phyloP scores from a whole-genome alignment of 2,888 invertebrate genomes.

The Tupiocoris notatus region DNA sequence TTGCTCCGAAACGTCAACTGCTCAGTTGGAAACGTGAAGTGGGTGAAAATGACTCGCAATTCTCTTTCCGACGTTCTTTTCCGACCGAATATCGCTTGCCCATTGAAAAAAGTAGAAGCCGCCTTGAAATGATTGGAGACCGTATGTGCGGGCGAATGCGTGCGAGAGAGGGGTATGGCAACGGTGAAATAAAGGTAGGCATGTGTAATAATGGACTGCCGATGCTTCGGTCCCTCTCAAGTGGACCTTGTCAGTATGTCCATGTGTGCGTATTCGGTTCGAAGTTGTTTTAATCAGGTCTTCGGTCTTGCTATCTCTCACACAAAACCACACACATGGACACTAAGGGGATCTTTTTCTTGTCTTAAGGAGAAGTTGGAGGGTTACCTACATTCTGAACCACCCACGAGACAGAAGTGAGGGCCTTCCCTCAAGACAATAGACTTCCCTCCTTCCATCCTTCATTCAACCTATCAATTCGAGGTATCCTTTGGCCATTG shows the following conservation, averaged over 20 bases:
- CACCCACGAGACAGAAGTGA: constrained; percentile 24
- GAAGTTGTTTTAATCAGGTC: constrained; percentile 39
- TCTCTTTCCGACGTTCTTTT: background rate
- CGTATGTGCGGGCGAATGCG: no score
- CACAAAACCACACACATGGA: background rate
- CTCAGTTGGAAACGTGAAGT: no score
- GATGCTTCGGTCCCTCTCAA: background rate
- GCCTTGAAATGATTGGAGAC: background rate
- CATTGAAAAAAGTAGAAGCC: constrained; percentile 29
- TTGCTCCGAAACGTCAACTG: no score
- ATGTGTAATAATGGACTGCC: constrained; percentile 37
- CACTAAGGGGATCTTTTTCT: background rate
- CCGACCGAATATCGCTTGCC: background rate
- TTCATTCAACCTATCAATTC: background rate
- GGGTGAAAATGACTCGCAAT: constrained; percentile 10
- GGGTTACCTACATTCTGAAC: constrained; percentile 36
- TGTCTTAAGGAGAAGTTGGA: background rate
- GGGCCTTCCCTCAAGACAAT: constrained; percentile 29
- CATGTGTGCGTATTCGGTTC: background rate
- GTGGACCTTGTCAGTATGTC: background rate
- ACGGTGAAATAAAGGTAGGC: constrained; percentile 14
- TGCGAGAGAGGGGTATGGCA: background rate
- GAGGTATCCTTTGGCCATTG: background rate
- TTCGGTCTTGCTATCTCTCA: constrained; percentile 4
- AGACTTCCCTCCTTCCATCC: background rate